A percentile compares a stretch with the other conserved stretches of the same genome.
These are phyloP conservation scores for Opisthocomus hoazin DNA, from an alignment of 2,113 vertebrate species.

Conservation along the genomic window DNA sequence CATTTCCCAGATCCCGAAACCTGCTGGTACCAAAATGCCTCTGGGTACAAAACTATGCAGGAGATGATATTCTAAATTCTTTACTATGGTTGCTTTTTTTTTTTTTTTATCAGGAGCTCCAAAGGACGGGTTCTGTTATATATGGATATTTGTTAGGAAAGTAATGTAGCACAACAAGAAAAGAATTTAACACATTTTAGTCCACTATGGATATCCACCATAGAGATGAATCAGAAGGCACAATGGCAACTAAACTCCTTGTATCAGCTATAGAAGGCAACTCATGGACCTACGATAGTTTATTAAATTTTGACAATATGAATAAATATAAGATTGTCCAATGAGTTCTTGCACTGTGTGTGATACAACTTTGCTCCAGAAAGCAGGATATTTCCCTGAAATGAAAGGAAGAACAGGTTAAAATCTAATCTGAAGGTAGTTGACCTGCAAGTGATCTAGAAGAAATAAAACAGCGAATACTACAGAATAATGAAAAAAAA, in stretches of 20 bases:
- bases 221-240: background rate
- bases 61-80: background rate
- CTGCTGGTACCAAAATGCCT: background rate
- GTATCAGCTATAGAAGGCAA: background rate
- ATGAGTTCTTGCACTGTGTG: background rate
- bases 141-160: background rate
- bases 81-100: accelerated
- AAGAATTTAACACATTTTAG: background rate
- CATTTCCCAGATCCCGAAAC: background rate
- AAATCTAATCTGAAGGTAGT: background rate
- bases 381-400: background rate
- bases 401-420: background rate
- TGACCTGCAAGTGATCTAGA: background rate
- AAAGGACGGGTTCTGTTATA: background rate
- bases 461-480: background rate
- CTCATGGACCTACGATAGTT: accelerated
- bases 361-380: background rate
- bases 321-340: background rate
- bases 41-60: background rate
- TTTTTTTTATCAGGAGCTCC: background rate
- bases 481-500: background rate
- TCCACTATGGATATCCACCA: background rate
- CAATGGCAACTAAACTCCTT: background rate
- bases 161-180: background rate
- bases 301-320: background rate